Conservation (phyloP, 2,113 vertebrate genomes). For the Lontra canadensis region DNA sequence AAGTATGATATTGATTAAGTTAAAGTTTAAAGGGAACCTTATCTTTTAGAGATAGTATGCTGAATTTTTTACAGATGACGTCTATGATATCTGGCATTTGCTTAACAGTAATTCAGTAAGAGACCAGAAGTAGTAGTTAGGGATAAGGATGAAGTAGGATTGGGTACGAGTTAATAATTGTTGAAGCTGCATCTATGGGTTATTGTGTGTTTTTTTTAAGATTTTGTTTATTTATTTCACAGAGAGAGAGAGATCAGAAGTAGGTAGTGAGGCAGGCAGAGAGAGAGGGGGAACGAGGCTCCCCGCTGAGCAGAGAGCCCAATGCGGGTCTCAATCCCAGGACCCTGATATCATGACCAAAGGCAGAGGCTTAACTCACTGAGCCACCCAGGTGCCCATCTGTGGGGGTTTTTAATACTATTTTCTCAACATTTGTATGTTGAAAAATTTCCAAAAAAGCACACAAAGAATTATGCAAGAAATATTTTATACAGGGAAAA, state of each 20-base stretch:
- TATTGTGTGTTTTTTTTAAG: too few species aligned
- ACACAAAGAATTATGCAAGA: not conserved
- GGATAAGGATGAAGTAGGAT: not conserved
- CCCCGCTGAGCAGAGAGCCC: too few species aligned
- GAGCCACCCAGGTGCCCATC: not conserved
- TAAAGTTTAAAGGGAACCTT: not conserved
- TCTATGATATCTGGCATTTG: not conserved
- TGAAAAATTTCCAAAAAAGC: not conserved
- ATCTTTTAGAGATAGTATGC: not conserved
- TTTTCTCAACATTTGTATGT: not conserved
- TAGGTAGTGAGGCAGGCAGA: too few species aligned
- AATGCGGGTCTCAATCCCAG: too few species aligned
- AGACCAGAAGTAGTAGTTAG: not conserved
- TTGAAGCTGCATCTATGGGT: not conserved
- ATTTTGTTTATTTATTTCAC: too few species aligned
- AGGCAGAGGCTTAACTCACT: too few species aligned
- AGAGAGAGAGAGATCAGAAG: too few species aligned
- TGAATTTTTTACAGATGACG: constrained; percentile 13
- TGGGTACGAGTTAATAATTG: not conserved
- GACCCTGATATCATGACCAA: too few species aligned
- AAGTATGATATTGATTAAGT: not conserved
- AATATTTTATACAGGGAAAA: not conserved
- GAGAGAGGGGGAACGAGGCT: too few species aligned
- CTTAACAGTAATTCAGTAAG: not conserved
- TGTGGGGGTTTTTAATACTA: not conserved